A percentile compares a stretch with the other conserved stretches of the same genome.
phyloP scores from a whole-genome alignment of 2,113 vertebrate species.

The Hippocampus mohnikei region DNA sequence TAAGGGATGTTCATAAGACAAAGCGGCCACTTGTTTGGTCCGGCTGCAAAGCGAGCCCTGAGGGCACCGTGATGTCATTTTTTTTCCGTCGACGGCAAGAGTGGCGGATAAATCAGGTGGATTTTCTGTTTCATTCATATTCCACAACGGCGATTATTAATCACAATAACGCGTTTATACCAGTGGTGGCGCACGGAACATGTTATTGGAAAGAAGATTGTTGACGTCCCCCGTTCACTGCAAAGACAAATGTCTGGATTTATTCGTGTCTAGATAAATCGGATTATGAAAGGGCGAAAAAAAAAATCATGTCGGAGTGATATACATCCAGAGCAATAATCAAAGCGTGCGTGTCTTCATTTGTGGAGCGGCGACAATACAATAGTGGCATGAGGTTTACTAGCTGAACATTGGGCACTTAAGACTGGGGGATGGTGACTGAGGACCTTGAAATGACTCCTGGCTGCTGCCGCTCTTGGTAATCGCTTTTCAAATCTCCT shows the following conservation, averaged over 20 bases:
- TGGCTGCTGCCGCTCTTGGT: slow-evolving; percentile 57
- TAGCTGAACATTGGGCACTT: slow-evolving; percentile 58
- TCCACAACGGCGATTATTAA: too few species aligned
- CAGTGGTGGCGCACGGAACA: too few species aligned
- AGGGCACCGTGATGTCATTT: too few species aligned
- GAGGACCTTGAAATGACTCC: slow-evolving; percentile 52
- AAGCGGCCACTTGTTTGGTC: too few species aligned
- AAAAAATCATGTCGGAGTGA: slow-evolving; percentile 14
- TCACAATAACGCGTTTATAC: too few species aligned
- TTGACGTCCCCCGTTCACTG: too few species aligned
- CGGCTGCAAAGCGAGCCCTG: too few species aligned
- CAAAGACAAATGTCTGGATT: background rate
- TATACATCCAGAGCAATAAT: slow-evolving; percentile 29
- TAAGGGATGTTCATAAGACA: too few species aligned
- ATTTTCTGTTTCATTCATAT: too few species aligned
- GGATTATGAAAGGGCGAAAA: background rate
- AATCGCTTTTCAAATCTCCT: slow-evolving; percentile 70
- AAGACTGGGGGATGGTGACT: slow-evolving; percentile 39
- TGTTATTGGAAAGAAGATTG: too few species aligned
- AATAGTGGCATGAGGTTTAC: slow-evolving; percentile 64
- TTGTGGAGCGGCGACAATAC: slow-evolving; percentile 63
- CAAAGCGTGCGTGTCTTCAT: slow-evolving; percentile 71
- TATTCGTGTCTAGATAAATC: background rate
- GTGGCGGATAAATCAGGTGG: too few species aligned
- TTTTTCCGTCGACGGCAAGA: too few species aligned